These are phyloP conservation scores for Cotesia congregata DNA, from an alignment of 2,888 invertebrate genomes.

Conservation along the genomic window DNA sequence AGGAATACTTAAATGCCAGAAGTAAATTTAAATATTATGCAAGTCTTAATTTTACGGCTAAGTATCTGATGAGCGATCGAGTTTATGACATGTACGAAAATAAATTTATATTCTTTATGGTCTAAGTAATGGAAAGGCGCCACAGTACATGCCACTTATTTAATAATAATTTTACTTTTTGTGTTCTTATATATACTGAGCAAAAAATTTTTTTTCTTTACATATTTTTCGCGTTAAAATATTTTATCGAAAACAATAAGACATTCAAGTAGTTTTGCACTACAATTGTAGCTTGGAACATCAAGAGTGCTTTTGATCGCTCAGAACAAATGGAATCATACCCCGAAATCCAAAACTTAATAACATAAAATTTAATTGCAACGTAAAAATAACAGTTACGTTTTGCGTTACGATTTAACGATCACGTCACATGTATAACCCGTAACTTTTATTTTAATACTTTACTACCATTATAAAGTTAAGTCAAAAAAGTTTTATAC, in stretches of 20 bases:
- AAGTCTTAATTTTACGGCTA: neutral
- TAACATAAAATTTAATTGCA: conserved; percentile 19
- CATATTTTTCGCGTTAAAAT: no score
- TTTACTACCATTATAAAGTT: neutral
- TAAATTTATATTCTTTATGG: neutral
- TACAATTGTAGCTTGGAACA: no score
- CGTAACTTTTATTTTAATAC: neutral
- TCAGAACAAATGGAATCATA: neutral
- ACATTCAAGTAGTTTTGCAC: no score
- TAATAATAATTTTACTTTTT: no score
- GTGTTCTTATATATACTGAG: no score
- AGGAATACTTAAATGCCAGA: neutral
- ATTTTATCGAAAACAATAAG: no score
- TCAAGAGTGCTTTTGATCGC: neutral
- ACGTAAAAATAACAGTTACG: conserved; percentile 14
- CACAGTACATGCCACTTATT: no score
- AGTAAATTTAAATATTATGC: neutral
- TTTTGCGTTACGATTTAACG: neutral
- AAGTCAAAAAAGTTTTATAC: conserved; percentile 52
- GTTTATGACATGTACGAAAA: neutral
- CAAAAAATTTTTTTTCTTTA: no score
- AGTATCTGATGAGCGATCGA: neutral
- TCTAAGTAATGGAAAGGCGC: no score
- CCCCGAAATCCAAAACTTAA: no score
- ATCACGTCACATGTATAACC: neutral